Percentiles rank a stretch among this genome's conserved stretches.
Conservation (phyloP, 2,888 invertebrate species). For the Drosophila recens region DNA sequence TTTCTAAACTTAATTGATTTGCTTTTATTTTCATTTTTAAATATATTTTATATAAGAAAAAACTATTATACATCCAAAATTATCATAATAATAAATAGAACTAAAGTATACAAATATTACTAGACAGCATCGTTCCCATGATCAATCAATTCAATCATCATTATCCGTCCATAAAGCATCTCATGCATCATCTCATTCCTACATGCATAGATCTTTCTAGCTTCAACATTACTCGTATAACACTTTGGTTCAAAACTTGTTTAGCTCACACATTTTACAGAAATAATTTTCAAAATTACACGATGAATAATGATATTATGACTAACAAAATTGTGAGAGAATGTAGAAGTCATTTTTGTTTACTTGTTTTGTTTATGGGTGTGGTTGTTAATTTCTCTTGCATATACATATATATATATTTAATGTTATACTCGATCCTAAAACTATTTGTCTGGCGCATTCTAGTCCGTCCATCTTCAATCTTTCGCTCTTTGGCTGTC, state of each 20-base stretch:
- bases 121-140: constrained; percentile 69
- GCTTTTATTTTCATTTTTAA: constrained; percentile 77
- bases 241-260: constrained; percentile 36
- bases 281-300: constrained; percentile 70
- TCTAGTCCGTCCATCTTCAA: constrained; percentile 35
- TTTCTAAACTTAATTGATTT: constrained; percentile 78
- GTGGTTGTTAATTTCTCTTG: constrained; percentile 27
- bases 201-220: constrained; percentile 23
- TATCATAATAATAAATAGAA: constrained; percentile 83
- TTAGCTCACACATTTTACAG: constrained; percentile 64
- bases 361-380: constrained; percentile 33
- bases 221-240: constrained; percentile 36
- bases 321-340: constrained; percentile 80
- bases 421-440: constrained; percentile 50
- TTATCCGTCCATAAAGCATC: constrained; percentile 17
- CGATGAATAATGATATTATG: constrained; percentile 75
- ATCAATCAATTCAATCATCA: constrained; percentile 16
- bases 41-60: constrained; percentile 82
- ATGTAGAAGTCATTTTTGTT: constrained; percentile 76
- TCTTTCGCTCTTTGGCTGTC: constrained; percentile 57
- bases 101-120: constrained; percentile 82
- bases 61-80: constrained; percentile 84
- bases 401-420: constrained; percentile 37
- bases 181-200: constrained; percentile 20
- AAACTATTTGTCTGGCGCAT: constrained; percentile 60